Percentiles rank a stretch among this genome's conserved stretches.
phyloP scores from a whole-genome alignment of 2,797 vertebrate species.

The Myripristis murdjan region DNA sequence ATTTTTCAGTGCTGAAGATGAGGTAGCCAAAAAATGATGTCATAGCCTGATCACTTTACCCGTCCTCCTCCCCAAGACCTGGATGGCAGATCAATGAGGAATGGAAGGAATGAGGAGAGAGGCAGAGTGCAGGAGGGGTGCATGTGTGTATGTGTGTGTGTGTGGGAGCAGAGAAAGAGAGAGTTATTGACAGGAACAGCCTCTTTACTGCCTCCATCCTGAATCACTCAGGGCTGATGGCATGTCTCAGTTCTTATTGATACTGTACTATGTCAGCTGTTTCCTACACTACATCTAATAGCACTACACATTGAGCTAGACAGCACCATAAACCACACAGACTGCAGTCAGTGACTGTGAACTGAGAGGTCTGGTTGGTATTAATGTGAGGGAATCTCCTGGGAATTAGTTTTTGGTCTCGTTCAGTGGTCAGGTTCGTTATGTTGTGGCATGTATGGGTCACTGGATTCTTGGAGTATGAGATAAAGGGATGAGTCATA shows the following conservation, averaged over 20 bases:
- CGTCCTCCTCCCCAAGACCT: constrained; percentile 52
- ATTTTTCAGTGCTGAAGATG: constrained; percentile 59
- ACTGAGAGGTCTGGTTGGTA: constrained; percentile 43
- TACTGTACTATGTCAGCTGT: constrained; percentile 60
- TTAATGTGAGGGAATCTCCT: constrained; percentile 46
- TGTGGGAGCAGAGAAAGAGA: constrained; percentile 44
- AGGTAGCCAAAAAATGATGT: constrained; percentile 77
- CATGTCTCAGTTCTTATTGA: constrained; percentile 63
- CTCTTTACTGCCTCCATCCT: constrained; percentile 48
- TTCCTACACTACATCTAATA: constrained; percentile 22
- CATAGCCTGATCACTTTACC: constrained; percentile 81
- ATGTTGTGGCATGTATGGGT: constrained; percentile 52
- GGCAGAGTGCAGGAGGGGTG: constrained; percentile 10
- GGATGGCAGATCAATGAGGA: constrained; percentile 76
- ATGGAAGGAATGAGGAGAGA: constrained; percentile 77
- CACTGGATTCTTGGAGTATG: constrained; percentile 71
- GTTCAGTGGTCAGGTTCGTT: constrained; percentile 45
- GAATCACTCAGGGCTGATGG: constrained; percentile 68
- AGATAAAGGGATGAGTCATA: constrained; percentile 77
- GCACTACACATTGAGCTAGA: constrained; percentile 37
- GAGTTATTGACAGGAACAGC: constrained; percentile 50
- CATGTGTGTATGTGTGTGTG: constrained; percentile 10
- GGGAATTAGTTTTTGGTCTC: constrained; percentile 50
- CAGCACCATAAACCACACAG: constrained; percentile 6
- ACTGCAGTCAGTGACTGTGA: constrained; percentile 22